phyloP scores from a whole-genome alignment of 2,113 vertebrate genomes.

The Choloepus hoffmanni region DNA sequence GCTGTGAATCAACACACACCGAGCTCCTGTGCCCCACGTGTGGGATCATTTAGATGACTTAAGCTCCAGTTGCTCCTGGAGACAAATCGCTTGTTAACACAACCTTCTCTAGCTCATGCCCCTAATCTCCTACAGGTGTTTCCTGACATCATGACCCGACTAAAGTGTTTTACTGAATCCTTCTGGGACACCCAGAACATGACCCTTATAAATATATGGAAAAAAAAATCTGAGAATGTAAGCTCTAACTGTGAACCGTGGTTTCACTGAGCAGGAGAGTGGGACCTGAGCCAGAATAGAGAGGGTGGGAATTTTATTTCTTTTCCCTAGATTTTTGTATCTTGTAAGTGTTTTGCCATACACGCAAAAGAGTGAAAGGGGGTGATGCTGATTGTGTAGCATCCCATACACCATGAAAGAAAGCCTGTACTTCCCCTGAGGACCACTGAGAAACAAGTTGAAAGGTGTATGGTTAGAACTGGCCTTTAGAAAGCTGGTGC shows the following conservation, averaged over 20 bases:
- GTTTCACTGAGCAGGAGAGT: background rate
- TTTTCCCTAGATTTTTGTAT: background rate
- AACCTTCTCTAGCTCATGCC: background rate
- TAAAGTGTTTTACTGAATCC: background rate
- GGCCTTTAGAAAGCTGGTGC: background rate
- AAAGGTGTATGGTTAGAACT: background rate
- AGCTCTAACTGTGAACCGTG: background rate
- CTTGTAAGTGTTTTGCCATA: background rate
- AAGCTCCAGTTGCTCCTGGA: background rate
- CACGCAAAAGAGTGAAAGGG: background rate
- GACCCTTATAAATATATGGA: background rate
- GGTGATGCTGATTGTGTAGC: fast-evolving
- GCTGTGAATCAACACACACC: background rate
- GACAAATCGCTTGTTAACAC: background rate
- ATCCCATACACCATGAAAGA: fast-evolving
- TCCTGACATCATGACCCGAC: background rate
- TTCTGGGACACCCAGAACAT: background rate
- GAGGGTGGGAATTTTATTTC: too few species aligned
- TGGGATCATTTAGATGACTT: too few species aligned
- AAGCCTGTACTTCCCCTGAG: background rate
- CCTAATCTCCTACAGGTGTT: background rate
- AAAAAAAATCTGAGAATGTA: background rate
- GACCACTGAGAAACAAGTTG: background rate
- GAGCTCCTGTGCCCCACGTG: fast-evolving
- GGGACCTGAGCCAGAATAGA: background rate